Evolutionary conservation across 1,140 invertebrate genomes (phyloP).

Genomic region (Macrotrachela quadricornifera): DNA sequence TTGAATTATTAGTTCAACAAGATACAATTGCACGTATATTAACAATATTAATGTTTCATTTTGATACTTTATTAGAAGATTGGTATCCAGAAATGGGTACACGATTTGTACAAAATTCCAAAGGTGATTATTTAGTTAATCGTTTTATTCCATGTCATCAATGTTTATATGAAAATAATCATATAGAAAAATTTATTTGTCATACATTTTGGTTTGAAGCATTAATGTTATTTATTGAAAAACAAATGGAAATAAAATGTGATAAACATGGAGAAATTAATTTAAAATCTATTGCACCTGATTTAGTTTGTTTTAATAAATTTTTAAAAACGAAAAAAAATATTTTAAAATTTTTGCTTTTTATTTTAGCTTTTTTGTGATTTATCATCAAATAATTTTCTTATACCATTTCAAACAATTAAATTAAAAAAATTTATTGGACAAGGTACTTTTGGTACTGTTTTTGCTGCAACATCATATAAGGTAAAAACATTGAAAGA

Average conservation of each 20-base stretch:
- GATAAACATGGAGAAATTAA: not conserved
- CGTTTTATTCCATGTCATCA: constrained; percentile 73
- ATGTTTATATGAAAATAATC: constrained; percentile 37
- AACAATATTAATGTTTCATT: constrained; percentile 76
- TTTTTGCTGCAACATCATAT: constrained; percentile 37
- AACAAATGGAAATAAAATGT: not conserved
- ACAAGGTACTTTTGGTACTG: constrained; percentile 86
- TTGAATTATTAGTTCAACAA: constrained; percentile 25
- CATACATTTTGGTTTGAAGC: too few relatives aligned
- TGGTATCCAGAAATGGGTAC: constrained; percentile 91
- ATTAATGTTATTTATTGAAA: too few relatives aligned
- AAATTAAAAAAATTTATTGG: constrained; percentile 57
- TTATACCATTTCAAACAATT: constrained; percentile 50
- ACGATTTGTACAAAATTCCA: constrained; percentile 84
- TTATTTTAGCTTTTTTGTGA: constrained; percentile 54
- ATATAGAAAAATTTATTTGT: too few relatives aligned
- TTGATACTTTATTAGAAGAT: constrained; percentile 85
- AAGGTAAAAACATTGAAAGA: too few relatives aligned
- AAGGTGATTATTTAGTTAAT: constrained; percentile 78
- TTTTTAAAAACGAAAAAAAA: too few relatives aligned
- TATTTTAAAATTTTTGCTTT: constrained; percentile 12
- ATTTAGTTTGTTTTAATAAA: not conserved
- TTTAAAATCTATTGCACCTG: not conserved
- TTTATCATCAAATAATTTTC: constrained; percentile 51
- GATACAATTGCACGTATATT: constrained; percentile 58